These are phyloP conservation scores for Drosophila prostipennis DNA, from an alignment of 2,888 invertebrate species.

Conservation along the genomic window DNA sequence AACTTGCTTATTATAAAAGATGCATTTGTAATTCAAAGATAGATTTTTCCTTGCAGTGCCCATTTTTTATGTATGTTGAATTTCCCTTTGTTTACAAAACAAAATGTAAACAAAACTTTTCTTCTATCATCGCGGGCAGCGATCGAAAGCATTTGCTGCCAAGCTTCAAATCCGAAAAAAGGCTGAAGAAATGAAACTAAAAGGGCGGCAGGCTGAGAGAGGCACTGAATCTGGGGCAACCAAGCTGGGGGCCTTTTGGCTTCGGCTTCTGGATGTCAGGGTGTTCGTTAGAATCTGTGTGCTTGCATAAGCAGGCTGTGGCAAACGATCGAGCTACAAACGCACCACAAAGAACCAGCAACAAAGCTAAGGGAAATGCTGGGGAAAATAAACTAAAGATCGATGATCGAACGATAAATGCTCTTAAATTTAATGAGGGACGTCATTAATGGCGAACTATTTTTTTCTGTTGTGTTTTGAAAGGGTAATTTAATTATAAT, in stretches of 20 bases:
- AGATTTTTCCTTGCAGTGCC: constrained; percentile 1
- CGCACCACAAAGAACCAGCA: constrained; percentile 58
- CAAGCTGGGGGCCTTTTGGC: constrained; percentile 76
- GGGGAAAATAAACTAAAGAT: background rate
- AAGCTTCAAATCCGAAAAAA: constrained; percentile 55
- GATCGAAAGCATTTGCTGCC: constrained; percentile 66
- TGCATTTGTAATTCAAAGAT: background rate
- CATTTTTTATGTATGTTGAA: constrained; percentile 18
- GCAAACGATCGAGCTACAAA: constrained; percentile 48
- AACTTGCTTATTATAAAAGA: background rate
- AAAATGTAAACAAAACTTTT: constrained; percentile 78
- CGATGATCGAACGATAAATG: background rate
- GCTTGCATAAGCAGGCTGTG: constrained; percentile 74
- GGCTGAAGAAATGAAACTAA: constrained; percentile 32
- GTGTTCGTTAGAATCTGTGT: constrained; percentile 42
- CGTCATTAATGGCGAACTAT: too few species aligned
- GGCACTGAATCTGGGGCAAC: constrained; percentile 74
- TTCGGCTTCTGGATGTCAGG: constrained; percentile 19
- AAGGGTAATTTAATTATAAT: too few species aligned
- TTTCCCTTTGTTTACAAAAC: constrained; percentile 77
- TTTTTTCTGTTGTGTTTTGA: too few species aligned
- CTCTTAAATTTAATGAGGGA: background rate
- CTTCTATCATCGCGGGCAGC: constrained; percentile 47
- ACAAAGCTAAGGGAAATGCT: constrained; percentile 38
- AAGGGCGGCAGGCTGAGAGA: constrained; percentile 45